Conservation (phyloP, 2,113 vertebrate species). For the Saimiri boliviensis region DNA sequence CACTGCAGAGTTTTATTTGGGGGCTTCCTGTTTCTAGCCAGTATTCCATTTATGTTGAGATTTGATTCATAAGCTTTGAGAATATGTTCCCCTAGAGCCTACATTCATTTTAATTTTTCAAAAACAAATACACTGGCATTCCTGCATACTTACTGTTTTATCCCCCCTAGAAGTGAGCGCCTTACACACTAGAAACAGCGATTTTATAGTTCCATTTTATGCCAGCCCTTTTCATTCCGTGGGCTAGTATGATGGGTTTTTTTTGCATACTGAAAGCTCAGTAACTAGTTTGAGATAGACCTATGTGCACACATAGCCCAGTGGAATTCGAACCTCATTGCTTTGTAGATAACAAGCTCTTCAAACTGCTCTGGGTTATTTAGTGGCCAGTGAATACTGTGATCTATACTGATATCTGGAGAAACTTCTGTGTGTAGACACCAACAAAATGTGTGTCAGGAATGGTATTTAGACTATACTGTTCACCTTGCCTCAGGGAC, state of each 20-base stretch:
- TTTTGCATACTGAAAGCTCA: neutral
- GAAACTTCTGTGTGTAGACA: neutral
- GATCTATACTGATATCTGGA: neutral
- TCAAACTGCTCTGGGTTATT: neutral
- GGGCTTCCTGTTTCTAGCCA: neutral
- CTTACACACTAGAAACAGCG: neutral
- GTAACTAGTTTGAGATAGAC: neutral
- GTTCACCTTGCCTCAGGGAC: neutral
- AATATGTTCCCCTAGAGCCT: neutral
- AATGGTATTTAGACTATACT: neutral
- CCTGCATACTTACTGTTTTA: neutral
- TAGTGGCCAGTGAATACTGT: neutral
- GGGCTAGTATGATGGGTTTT: neutral
- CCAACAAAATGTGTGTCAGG: neutral
- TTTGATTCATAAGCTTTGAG: neutral
- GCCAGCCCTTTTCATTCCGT: neutral
- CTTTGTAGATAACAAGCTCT: neutral
- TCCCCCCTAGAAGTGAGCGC: neutral
- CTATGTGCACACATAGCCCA: neutral
- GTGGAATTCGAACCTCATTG: neutral
- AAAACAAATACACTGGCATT: neutral
- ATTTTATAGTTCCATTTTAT: neutral
- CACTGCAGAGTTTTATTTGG: neutral
- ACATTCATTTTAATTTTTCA: neutral
- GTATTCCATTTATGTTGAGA: neutral